Base-by-base conservation (phyloP, 2,797 vertebrate genomes). In the Euphonia xanthogaster region DNA sequence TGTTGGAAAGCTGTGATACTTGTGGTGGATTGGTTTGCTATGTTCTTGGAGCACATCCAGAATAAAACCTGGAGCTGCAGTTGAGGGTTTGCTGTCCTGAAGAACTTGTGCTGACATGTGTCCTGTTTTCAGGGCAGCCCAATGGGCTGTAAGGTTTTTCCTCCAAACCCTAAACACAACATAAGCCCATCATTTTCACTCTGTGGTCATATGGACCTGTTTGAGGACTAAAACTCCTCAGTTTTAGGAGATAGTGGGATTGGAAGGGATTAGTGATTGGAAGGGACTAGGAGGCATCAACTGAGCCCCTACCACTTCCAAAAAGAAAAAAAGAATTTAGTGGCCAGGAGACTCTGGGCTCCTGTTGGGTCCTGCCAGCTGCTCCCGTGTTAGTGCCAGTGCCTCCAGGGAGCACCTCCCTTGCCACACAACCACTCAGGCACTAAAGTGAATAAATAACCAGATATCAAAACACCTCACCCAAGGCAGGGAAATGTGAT, bases 401-500 rank as follows among this genome's bases (percentile, higher is more conserved):
- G 57, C 45, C 70, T 48, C n/a, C 48, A 30, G 51, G 30, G 72
- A 73, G 57, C 65, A 74, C 54, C 54, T 85, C 39, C 75, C n/a
- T 33, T 6, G 7, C 57, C 0, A 2, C 3, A 28, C 93, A 93
- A 22, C 40, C 10, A 2, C 79, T 77, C 61, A 63, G 87, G 73
- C 84, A 82, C 63, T 65, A 28, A 83, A 86, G 57, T 22, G 91
- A 93, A 93, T 94, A 92, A 95, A 97, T 67, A 95, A 94, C 58
- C 47, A 84, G 86, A n/a, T 93, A 95, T 37, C 89, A 75, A 94
- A 94, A 87, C 37, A 60, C 24, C 33, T 51, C 84, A 73, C 85
- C 66, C 74, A 82, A 24, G 50, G 66, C 81, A 97, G 74, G 62
- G 35, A 53, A 78, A 71, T 18, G 74, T 42, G 60, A 76, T 86